Base-by-base conservation (phyloP, 2,113 vertebrate genomes). In the Triplophysa dalaica region DNA sequence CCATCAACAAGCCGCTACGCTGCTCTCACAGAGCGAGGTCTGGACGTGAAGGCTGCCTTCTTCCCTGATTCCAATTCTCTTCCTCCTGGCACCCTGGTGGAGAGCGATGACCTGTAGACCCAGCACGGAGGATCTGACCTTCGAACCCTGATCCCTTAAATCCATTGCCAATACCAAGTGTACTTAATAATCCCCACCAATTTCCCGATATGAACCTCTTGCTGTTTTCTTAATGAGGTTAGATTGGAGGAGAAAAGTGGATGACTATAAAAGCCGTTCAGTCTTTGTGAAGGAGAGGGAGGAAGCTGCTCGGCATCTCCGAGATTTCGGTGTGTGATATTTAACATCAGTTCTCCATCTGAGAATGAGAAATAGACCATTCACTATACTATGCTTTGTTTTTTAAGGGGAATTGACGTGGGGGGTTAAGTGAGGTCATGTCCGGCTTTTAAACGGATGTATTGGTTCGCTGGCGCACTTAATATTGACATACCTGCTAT, bases 11-110 rank as follows among this genome's bases (percentile, higher is more conserved):
- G 98, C 85, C 95, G 98, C 82, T 98, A 99, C 0, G 98, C 98
- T 10, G 98, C 96, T 1, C 95, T 99, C 83, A 98, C 95, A 24
- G 97, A 99, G 92, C 92, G 96, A 89, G 98, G 98, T 76, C 94
- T 99, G 87, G 97, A 99, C 75, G 97, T 99, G 88, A 98, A 94
- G 90, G 97, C 98, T 0, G 97, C 98, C 14, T 99, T 99, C 93
- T 95, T 98, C 87, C 98, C 98, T 0, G 98, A 99, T 84, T 94
- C 95, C 88, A 95, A 88, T 76, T 95, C 96, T 0, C 92, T 94
- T 69, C 95, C 92, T 83, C 89, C 94, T 0, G 91, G 96, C 0
- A 91, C 92, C 87, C 89, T 99, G 89, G 96, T 99, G 85, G 98
- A 99, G 81, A 99, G 98, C 0, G 98, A 99, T 10, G 98, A 99